Conservation (phyloP, 2,797 vertebrate species). For the Trachurus trachurus region DNA sequence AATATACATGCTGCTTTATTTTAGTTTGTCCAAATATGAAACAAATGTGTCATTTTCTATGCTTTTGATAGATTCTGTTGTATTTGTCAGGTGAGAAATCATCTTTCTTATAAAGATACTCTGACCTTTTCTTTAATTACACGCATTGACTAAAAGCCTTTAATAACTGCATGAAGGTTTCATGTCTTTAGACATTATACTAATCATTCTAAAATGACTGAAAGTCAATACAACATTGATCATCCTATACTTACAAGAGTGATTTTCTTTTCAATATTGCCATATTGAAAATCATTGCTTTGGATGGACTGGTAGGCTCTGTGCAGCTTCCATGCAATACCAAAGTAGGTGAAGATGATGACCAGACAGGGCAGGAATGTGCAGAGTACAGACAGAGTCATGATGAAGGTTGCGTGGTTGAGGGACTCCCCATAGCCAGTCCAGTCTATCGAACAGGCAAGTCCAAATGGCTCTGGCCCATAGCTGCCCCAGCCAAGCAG, state of each 20-base stretch:
- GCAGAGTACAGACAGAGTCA: conserved; percentile 69
- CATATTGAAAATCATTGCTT: conserved; percentile 62
- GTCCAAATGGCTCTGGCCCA: conserved; percentile 77
- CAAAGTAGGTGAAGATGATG: conserved; percentile 76
- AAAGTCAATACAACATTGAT: background rate
- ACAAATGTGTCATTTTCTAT: no score
- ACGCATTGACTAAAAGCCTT: background rate
- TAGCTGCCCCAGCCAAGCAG: conserved; percentile 81
- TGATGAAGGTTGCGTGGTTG: conserved; percentile 77
- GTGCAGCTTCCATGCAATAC: conserved; percentile 82
- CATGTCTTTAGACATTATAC: no score
- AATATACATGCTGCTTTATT: no score
- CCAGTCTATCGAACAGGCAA: conserved; percentile 81
- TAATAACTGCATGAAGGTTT: background rate
- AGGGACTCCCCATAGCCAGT: conserved; percentile 71
- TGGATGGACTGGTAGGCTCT: conserved; percentile 75
- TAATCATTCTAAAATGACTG: background rate
- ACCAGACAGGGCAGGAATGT: conserved; percentile 74
- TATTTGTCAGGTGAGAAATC: no score
- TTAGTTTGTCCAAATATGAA: no score
- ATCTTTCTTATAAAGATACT: no score
- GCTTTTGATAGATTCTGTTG: no score
- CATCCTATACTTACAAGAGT: conserved; percentile 66
- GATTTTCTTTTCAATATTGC: conserved; percentile 76
- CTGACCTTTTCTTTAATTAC: background rate